phyloP scores from a whole-genome alignment of 2,113 vertebrate species.

The Etia nguti region DNA sequence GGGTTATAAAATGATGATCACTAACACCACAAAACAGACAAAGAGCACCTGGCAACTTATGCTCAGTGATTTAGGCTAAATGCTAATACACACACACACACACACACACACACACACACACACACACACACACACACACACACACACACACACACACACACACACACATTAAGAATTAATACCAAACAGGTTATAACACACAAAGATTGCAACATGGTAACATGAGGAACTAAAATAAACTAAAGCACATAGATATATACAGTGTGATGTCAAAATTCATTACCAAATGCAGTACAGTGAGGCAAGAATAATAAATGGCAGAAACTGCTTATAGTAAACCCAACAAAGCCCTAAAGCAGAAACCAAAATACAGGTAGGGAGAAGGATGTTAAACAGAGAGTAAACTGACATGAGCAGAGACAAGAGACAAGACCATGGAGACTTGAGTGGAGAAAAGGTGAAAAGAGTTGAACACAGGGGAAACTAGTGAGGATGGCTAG shows the following conservation, averaged over 20 bases:
- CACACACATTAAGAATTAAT: background rate
- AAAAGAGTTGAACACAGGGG: background rate
- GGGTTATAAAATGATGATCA: slow-evolving; percentile 24
- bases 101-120: background rate
- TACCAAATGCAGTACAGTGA: background rate
- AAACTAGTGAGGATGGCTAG: background rate
- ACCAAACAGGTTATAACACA: background rate
- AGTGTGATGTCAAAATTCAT: too few relatives aligned
- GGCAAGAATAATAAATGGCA: background rate
- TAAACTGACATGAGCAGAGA: background rate
- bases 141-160: background rate
- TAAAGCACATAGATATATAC: background rate
- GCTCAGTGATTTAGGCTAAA: slow-evolving; percentile 4
- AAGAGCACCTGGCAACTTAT: background rate
- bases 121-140: background rate
- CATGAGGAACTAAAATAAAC: background rate
- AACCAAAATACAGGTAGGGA: background rate
- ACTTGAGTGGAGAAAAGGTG: background rate
- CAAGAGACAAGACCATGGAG: background rate
- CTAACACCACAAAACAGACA: slow-evolving; percentile 20
- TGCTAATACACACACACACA: background rate
- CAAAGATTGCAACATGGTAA: background rate
- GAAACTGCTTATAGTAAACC: background rate
- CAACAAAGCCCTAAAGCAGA: background rate
- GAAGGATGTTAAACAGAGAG: background rate